These are phyloP conservation scores for Tachysurus vachellii DNA, from an alignment of 2,113 vertebrate species.

Conservation along the genomic window DNA sequence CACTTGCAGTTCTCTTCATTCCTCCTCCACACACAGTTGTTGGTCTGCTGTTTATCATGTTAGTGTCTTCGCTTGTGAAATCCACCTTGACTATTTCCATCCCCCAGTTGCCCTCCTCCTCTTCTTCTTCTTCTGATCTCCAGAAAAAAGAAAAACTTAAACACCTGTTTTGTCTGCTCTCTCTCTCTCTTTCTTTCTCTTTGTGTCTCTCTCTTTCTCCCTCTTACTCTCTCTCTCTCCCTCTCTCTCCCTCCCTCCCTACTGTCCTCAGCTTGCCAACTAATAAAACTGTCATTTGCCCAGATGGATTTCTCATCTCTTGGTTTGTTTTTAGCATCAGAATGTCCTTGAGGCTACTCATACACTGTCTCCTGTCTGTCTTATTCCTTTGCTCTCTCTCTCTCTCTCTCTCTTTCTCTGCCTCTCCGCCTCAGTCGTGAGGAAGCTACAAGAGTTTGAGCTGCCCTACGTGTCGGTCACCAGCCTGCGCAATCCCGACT, in stretches of 20 bases:
- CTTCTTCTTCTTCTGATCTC: background rate
- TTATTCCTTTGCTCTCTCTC: no score
- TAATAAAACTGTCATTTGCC: constrained; percentile 30
- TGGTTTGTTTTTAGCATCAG: constrained; percentile 32
- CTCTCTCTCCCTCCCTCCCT: background rate
- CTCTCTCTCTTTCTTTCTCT: no score
- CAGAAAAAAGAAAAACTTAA: constrained; percentile 23
- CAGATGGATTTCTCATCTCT: constrained; percentile 37
- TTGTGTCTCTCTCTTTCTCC: no score
- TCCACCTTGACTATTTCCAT: background rate
- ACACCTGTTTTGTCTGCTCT: constrained; percentile 17
- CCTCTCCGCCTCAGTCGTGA: constrained; percentile 77
- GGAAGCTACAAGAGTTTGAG: constrained; percentile 98
- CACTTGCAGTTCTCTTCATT: background rate
- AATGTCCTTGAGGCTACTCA: constrained; percentile 50
- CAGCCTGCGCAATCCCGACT: constrained; percentile 87
- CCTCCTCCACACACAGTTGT: background rate
- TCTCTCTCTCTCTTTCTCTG: constrained; percentile 23
- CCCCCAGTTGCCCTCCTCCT: background rate
- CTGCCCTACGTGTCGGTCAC: constrained; percentile 94
- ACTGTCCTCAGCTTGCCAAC: constrained; percentile 16
- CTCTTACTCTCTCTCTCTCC: background rate
- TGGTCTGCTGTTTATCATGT: constrained; percentile 1
- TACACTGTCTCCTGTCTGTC: constrained; percentile 14
- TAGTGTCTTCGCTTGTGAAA: background rate